Base-by-base conservation (phyloP, 1,140 invertebrate species). In the Listronotus bonariensis region DNA sequence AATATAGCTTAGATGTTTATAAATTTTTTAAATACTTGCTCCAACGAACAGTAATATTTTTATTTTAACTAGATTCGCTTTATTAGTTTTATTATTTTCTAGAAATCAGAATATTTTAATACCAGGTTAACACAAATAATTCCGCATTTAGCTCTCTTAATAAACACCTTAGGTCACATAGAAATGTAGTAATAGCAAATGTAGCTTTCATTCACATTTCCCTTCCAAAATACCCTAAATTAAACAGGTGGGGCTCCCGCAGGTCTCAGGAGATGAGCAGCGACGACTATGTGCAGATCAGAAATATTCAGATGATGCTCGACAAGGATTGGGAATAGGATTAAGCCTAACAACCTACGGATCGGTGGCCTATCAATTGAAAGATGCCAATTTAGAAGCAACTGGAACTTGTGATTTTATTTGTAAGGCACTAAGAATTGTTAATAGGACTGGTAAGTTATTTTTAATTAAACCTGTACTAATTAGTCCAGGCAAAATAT, bases 381-480 rank as follows among this genome's bases (percentile, higher is more conserved):
- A 90, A 70, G 91, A 92, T 73, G 91, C 91, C 43, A 90, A 91
- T 70, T 85, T 89, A 76, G 91, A 93, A 70, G 88, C 91, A 0
- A 87, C 84, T 1, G 85, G 87, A 32, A 87, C 86, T 0, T 89
- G 88, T 55, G 89, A 92, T 75, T 93, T 92, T 73, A 83, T 92
- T 0, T 88, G 85, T 72, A 84, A 88, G 65, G 89, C 88, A 0
- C 80, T 89, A 45, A 84, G 83, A 64, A 90, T 92, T 61, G 84
- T 92, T 73, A 88, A 88, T 72, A 89, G 89, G 71, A 91, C 91
- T 65, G 84, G 87, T 89, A 75, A 82, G 72, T 71, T 15, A 17
- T 53, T 26, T 57, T 45, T 18, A n/a, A n/a, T n/a, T n/a, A n/a
- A n/a, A n/a, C n/a, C n/a, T n/a, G n/a, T n/a, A n/a, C n/a, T n/a